Evolutionary conservation across 2,797 vertebrate genomes (phyloP), one percentile per base, ranked within the genome.

Genomic region (Oryzias sinensis): DNA sequence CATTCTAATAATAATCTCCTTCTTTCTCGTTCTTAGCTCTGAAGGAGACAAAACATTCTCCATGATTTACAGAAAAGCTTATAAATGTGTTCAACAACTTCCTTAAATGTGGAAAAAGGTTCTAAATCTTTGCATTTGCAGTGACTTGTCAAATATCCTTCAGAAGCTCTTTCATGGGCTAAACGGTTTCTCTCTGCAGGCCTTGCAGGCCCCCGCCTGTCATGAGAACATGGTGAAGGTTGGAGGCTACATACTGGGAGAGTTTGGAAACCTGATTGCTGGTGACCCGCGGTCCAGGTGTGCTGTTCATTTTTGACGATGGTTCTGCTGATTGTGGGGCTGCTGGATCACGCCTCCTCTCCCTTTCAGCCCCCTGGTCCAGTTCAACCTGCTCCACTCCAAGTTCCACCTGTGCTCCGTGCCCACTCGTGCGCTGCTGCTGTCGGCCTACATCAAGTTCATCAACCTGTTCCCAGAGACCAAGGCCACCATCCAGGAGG

Each of bases 191-290:
- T 61, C n/a, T 42, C 51, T 37, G 0, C 59, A 88, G 87, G 85
- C 84, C 8, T 29, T 88, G 74, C 95, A 96, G 86, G 95, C 95
- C 14, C 94, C 95, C 0, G 95, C 95, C 37, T 96, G 95, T 73
- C 95, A 96, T 2, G 95, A 97, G 85, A 97, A 97, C 85, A 95
- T 97, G 95, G 95, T 97, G 69, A 97, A 97, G 53, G 95, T 97
- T 0, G 95, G 95, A 1, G 95, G 95, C 42, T 97, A 97, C 78
- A 97, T 97, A 68, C 83, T 97, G 50, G 95, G 95, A 47, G 95
- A 97, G 73, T 97, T 96, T 76, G 95, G 95, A 46, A 96, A 97
- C 75, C 91, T 97, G 37, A 96, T 96, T 48, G 95, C 95, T 14
- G 95, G 95, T 15, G 95, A 97, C 59, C 93, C 95, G 13, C 93